Conservation (phyloP, 2,113 vertebrate genomes). For the Acanthochromis polyacanthus region DNA sequence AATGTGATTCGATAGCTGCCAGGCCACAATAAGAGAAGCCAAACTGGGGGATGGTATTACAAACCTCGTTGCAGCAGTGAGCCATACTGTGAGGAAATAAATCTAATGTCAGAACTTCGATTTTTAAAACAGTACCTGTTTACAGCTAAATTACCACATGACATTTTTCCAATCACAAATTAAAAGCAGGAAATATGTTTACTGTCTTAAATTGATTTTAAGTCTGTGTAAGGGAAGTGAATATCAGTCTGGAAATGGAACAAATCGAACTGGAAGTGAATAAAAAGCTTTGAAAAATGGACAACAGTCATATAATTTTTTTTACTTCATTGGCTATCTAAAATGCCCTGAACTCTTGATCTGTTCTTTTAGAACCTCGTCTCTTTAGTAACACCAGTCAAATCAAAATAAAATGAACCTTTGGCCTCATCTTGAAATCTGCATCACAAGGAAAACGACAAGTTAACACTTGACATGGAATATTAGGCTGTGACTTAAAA, state of each 20-base stretch:
- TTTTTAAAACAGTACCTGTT: too few relatives aligned
- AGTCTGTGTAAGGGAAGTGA: not conserved
- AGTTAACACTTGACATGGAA: constrained; percentile 30
- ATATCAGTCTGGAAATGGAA: not conserved
- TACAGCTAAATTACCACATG: not conserved
- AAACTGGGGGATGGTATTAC: not conserved
- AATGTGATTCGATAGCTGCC: constrained; percentile 8
- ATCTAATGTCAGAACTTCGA: constrained; percentile 1
- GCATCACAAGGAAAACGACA: constrained; percentile 54
- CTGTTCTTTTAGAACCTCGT: not conserved
- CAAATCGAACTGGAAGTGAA: not conserved
- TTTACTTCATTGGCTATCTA: not conserved
- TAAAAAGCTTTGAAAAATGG: too few relatives aligned
- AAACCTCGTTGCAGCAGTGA: not conserved
- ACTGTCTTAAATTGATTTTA: not conserved
- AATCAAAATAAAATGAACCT: constrained; percentile 16
- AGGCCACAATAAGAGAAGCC: not conserved
- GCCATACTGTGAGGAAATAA: not conserved
- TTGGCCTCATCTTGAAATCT: constrained; percentile 63
- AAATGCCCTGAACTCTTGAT: not conserved
- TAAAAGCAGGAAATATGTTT: not conserved
- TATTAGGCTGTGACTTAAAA: constrained; percentile 24
- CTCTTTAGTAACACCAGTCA: not conserved
- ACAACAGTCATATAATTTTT: too few relatives aligned
- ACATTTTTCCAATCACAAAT: not conserved